Conservation (phyloP, 1,140 invertebrate species). For the Drosophila sturtevanti region DNA sequence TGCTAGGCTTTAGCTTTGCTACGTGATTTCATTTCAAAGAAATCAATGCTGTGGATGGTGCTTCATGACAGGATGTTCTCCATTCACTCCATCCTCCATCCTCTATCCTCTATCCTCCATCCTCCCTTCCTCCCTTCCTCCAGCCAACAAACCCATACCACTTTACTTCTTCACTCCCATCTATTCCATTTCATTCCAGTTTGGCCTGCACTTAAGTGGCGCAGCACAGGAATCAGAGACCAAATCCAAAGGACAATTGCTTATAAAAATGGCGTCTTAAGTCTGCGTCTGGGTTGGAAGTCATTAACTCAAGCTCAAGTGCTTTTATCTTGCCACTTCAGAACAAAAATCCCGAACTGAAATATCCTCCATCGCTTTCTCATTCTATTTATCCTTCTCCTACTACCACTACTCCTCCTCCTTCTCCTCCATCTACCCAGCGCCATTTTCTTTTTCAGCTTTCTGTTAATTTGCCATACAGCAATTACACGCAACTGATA, state of each 20-base stretch:
- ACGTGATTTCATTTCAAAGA: constrained; percentile 75
- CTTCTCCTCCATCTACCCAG: constrained; percentile 48
- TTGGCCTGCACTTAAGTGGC: constrained; percentile 70
- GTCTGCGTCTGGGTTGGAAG: constrained; percentile 51
- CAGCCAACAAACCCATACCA: constrained; percentile 5
- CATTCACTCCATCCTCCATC: neutral
- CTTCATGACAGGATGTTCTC: constrained; percentile 40
- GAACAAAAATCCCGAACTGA: constrained; percentile 24
- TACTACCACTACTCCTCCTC: neutral
- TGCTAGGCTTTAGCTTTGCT: constrained; percentile 3
- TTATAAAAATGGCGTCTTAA: constrained; percentile 78
- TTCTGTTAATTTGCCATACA: constrained; percentile 68
- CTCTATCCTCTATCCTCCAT: constrained; percentile 1
- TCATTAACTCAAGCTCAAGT: constrained; percentile 76
- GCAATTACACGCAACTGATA: constrained; percentile 80
- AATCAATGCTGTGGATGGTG: constrained; percentile 55
- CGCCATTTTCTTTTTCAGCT: constrained; percentile 52
- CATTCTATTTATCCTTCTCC: neutral
- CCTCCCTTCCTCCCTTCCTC: neutral
- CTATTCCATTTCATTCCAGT: neutral
- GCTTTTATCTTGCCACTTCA: constrained; percentile 79
- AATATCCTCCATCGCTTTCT: neutral
- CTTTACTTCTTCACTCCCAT: neutral
- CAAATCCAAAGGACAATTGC: constrained; percentile 42
- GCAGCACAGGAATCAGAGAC: constrained; percentile 60